These are phyloP conservation scores for Xestia xanthographa DNA, from an alignment of 2,888 invertebrate genomes.

Conservation along the genomic window DNA sequence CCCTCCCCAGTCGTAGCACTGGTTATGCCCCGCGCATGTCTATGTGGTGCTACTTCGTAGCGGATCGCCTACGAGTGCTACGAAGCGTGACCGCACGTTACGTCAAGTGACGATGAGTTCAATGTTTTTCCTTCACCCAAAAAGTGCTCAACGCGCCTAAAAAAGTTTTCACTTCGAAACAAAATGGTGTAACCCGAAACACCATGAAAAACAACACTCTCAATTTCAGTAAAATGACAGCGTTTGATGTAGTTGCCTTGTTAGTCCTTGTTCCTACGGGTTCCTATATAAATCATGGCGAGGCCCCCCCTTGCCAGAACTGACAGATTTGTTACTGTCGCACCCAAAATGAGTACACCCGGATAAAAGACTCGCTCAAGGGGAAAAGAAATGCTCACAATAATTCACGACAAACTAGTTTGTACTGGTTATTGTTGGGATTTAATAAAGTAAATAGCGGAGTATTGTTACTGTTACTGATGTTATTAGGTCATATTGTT, in stretches of 20 bases:
- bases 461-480: constrained; percentile 11
- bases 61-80: no score
- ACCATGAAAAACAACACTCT: constrained; percentile 32
- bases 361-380: constrained; percentile 66
- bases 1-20: no score
- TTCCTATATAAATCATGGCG: constrained; percentile 75
- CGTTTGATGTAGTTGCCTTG: constrained; percentile 67
- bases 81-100: no score
- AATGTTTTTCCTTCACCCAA: no score
- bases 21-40: no score
- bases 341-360: constrained; percentile 75
- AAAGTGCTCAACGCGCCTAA: no score
- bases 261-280: constrained; percentile 63
- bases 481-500: constrained; percentile 13
- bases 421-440: constrained; percentile 36
- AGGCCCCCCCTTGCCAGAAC: constrained; percentile 59
- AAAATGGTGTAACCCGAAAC: constrained; percentile 31
- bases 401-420: constrained; percentile 67
- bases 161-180: no score
- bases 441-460: constrained; percentile 33
- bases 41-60: no score
- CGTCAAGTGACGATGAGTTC: no score
- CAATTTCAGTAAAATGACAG: constrained; percentile 58
- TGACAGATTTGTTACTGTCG: constrained; percentile 83
- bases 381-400: constrained; percentile 62